Conservation (phyloP, 1,140 invertebrate species). For the Drosophila serrata region DNA sequence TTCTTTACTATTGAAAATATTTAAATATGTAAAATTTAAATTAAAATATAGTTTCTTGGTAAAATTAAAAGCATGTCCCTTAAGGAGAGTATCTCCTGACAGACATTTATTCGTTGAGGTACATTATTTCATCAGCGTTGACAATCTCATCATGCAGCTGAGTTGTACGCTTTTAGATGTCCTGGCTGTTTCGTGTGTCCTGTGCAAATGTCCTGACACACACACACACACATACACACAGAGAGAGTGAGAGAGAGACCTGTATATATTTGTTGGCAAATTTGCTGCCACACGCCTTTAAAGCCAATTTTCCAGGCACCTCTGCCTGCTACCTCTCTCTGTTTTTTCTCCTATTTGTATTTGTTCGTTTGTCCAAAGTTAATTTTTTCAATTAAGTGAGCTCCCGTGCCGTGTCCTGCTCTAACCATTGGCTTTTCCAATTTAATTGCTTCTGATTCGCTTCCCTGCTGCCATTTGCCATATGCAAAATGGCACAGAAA, state of each 20-base stretch:
- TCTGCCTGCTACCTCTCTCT: not conserved
- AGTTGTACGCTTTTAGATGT: slow-evolving; percentile 33
- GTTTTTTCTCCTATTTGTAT: slow-evolving; percentile 41
- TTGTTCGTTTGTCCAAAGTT: slow-evolving; percentile 54
- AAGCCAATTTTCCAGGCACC: slow-evolving; percentile 68
- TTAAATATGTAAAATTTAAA: no score
- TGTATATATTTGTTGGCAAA: slow-evolving; percentile 47
- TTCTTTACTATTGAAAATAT: not conserved
- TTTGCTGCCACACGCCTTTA: slow-evolving; percentile 68
- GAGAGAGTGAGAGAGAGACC: not conserved
- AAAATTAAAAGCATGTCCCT: no score
- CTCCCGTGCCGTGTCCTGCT: slow-evolving; percentile 33
- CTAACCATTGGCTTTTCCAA: slow-evolving; percentile 39
- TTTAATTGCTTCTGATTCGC: slow-evolving; percentile 50
- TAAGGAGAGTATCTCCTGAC: slow-evolving; percentile 9
- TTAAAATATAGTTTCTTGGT: not conserved
- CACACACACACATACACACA: not conserved
- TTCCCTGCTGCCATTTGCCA: not conserved
- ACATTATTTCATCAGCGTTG: slow-evolving; percentile 80
- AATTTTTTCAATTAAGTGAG: slow-evolving; percentile 78
- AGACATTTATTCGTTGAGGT: slow-evolving; percentile 10
- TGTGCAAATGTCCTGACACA: slow-evolving; percentile 21
- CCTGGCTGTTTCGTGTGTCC: slow-evolving; percentile 20
- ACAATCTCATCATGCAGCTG: slow-evolving; percentile 66
- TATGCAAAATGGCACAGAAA: slow-evolving; percentile 48